Percentiles rank a stretch among this genome's conserved stretches.
phyloP scores from a whole-genome alignment of 2,888 invertebrate genomes.

The Orchesellides sinensis region DNA sequence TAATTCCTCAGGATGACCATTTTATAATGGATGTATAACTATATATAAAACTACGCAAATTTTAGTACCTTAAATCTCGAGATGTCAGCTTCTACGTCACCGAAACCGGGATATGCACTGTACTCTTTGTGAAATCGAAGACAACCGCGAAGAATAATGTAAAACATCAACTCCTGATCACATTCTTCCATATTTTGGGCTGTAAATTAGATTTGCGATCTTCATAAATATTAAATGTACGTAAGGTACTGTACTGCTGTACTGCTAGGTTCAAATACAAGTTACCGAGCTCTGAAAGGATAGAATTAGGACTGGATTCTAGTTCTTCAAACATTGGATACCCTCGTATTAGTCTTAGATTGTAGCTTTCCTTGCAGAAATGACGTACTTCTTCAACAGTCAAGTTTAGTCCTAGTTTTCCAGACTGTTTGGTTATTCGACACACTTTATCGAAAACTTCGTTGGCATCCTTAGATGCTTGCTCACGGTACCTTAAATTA shows the following conservation, averaged over 20 bases:
- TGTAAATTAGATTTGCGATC: slow-evolving; percentile 73
- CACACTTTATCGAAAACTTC: slow-evolving; percentile 88
- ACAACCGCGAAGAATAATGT: slow-evolving; percentile 92
- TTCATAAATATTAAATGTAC: no score
- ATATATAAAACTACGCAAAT: background rate
- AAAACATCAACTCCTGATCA: slow-evolving; percentile 91
- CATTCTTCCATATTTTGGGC: slow-evolving; percentile 87
- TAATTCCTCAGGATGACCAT: no score
- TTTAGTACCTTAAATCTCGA: slow-evolving; percentile 85
- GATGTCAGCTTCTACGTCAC: slow-evolving; percentile 93
- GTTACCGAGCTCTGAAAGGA: slow-evolving; percentile 80
- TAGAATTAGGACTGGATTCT: slow-evolving; percentile 80
- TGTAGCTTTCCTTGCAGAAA: slow-evolving; percentile 92
- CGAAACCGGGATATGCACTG: slow-evolving; percentile 92
- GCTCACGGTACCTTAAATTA: slow-evolving; percentile 88
- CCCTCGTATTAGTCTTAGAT: slow-evolving; percentile 88
- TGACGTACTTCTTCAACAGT: slow-evolving; percentile 84
- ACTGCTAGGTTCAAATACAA: background rate
- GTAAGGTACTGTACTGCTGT: no score
- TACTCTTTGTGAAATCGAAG: slow-evolving; percentile 93
- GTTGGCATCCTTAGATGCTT: slow-evolving; percentile 90
- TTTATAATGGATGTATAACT: no score
- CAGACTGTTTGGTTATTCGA: slow-evolving; percentile 82
- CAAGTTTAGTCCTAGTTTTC: slow-evolving; percentile 67
- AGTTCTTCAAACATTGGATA: slow-evolving; percentile 87